phyloP scores from a whole-genome alignment of 2,797 vertebrate species.

The Geotria australis region DNA sequence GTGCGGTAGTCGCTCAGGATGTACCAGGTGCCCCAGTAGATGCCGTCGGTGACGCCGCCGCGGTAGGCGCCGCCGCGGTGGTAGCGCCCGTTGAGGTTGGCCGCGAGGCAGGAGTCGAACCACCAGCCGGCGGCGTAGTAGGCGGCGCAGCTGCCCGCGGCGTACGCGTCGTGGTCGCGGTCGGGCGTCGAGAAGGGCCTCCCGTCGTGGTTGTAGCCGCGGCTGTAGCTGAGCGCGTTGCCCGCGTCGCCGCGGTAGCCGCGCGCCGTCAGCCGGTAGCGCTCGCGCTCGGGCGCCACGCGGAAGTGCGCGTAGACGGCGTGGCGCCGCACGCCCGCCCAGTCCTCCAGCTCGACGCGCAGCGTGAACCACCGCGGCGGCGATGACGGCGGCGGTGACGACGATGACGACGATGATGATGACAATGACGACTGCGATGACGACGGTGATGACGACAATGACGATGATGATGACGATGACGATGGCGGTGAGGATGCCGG shows the following conservation, averaged over 20 bases:
- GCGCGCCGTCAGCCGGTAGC: slow-evolving; percentile 23
- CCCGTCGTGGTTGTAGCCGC: slow-evolving; percentile 36
- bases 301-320: slow-evolving; percentile 27
- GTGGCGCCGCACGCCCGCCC: slow-evolving; percentile 24
- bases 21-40: slow-evolving; percentile 43
- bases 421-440: too few relatives aligned
- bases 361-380: slow-evolving; percentile 19
- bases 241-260: slow-evolving; percentile 30
- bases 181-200: slow-evolving; percentile 26
- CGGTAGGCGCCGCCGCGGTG: slow-evolving; percentile 18
- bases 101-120: slow-evolving; percentile 37
- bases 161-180: slow-evolving; percentile 28
- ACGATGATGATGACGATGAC: too few relatives aligned
- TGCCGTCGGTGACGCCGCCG: slow-evolving; percentile 26
- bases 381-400: too few relatives aligned
- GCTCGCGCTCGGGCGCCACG: slow-evolving; percentile 23
- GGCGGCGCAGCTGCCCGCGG: slow-evolving; percentile 21
- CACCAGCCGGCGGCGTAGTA: slow-evolving; percentile 39
- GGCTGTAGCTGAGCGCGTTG: slow-evolving; percentile 32
- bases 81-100: slow-evolving; percentile 28
- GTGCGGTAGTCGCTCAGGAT: slow-evolving; percentile 26
- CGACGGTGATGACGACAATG: too few relatives aligned
- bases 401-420: too few relatives aligned
- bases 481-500: not conserved
- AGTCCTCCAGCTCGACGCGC: slow-evolving; percentile 27